Evolutionary conservation across 2,113 vertebrate genomes (phyloP), one percentile per base, ranked within the genome.

Genomic region (Crypturellus undulatus): DNA sequence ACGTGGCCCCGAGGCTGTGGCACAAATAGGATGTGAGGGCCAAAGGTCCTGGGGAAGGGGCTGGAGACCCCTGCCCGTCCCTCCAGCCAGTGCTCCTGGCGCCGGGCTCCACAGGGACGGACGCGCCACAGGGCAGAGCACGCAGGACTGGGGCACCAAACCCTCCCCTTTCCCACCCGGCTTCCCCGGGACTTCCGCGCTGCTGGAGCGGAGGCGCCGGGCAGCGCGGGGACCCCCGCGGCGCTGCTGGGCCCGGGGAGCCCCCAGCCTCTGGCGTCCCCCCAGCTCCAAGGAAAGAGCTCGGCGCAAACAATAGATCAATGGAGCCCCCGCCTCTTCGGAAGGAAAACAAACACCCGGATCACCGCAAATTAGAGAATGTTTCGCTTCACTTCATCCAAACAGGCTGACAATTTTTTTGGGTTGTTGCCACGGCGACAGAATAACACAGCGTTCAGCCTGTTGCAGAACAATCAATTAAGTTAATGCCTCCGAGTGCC

Each of bases 381-480:
- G 97, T 98, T 98, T 98, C 97, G 98, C 98, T 98, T 98, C 98
- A 97, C 97, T 99, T 98, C 98, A 98, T 99, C 98, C 98, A 98
- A 98, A 98, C 98, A 98, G 96, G 95, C 97, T 98, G 98, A 98
- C 98, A 98, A 97, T 98, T 97, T 97, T 97, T 98, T 98, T 97
- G 96, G 96, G 96, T 97, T 94, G 98, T 99, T 99, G 98, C 98
- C 98, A 98, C 93, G 97, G 98, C 94, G 99, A 98, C 98, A 95
- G 95, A 97, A 98, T 98, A 98, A 98, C 98, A 98, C 96, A 97
- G 97, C 97, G 97, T 96, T 98, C 98, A 98, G 98, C 97, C 98
- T 98, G 97, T 98, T 98, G 98, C 98, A 98, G 96, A 98, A 97
- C 98, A 98, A 98, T 99, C 98, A 98, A 98, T 99, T 98, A 98